phyloP scores from a whole-genome alignment of 1,140 invertebrate genomes.

The Sitophilus oryzae region DNA sequence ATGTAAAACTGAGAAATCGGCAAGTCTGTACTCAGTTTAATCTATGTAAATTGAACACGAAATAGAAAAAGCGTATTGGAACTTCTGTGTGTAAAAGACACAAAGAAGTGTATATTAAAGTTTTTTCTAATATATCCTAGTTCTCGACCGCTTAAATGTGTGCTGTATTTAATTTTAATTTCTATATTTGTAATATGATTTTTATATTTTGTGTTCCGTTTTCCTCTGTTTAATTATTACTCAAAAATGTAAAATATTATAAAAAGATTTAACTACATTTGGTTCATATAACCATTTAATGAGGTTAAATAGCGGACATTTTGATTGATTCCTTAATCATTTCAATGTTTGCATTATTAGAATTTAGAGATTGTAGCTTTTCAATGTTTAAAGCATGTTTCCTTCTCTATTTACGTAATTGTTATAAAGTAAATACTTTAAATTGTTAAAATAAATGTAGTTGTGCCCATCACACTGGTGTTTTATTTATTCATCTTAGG shows the following conservation, averaged over 20 bases:
- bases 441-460: constrained; percentile 26
- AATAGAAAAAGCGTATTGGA: background rate
- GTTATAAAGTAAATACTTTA: constrained; percentile 19
- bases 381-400: constrained; percentile 19
- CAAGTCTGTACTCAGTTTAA: background rate
- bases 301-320: constrained; percentile 5
- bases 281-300: constrained; percentile 5
- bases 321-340: constrained; percentile 13
- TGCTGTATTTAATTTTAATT: background rate
- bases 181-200: background rate
- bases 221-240: background rate
- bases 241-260: constrained; percentile 8
- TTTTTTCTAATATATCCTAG: background rate
- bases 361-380: constrained; percentile 16
- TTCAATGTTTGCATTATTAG: constrained; percentile 12
- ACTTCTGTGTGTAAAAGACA: background rate
- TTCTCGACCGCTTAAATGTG: background rate
- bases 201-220: background rate
- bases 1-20: background rate
- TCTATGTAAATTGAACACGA: background rate
- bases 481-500: constrained; percentile 4
- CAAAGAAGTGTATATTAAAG: background rate
- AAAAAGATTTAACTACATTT: constrained; percentile 4
- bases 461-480: constrained; percentile 18
- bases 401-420: constrained; percentile 14